Conservation (phyloP, 2,797 vertebrate genomes). For the Ctenochaetus hawaiiensis region DNA sequence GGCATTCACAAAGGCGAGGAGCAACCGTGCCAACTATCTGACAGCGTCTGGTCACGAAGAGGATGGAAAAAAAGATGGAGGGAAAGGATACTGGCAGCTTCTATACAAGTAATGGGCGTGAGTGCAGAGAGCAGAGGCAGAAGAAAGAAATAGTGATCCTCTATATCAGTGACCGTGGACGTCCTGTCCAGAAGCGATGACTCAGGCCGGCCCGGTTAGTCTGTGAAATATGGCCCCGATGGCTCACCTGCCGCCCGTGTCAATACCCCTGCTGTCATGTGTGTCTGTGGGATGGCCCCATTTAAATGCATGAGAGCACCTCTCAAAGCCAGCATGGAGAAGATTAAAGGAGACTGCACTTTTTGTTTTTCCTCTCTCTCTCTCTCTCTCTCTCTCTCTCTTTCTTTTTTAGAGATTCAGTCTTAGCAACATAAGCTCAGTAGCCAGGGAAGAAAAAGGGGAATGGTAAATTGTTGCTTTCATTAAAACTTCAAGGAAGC, state of each 20-base stretch:
- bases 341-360: slow-evolving; percentile 80
- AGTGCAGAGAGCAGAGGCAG: slow-evolving; percentile 24
- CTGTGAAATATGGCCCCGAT: slow-evolving; percentile 67
- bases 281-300: slow-evolving; percentile 71
- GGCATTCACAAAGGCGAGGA: slow-evolving; percentile 38
- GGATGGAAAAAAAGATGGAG: slow-evolving; percentile 61
- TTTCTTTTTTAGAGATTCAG: slow-evolving; percentile 53
- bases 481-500: slow-evolving; percentile 85
- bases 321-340: slow-evolving; percentile 69
- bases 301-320: slow-evolving; percentile 85
- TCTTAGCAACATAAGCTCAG: slow-evolving; percentile 62
- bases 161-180: slow-evolving; percentile 51
- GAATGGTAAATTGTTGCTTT: slow-evolving; percentile 83
- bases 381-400: slow-evolving; percentile 51
- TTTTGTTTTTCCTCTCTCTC: slow-evolving; percentile 52
- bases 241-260: slow-evolving; percentile 64
- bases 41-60: slow-evolving; percentile 65
- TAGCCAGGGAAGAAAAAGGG: slow-evolving; percentile 69
- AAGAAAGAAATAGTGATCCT: slow-evolving; percentile 66
- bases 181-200: slow-evolving; percentile 55
- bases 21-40: slow-evolving; percentile 58
- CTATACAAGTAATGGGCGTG: slow-evolving; percentile 54
- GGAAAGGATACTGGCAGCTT: slow-evolving; percentile 50
- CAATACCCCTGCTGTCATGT: slow-evolving; percentile 62
- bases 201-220: slow-evolving; percentile 63